Percentiles rank a stretch among this genome's conserved stretches.
Conservation (phyloP, 2,888 invertebrate genomes). For the Drosophila melanosoma region DNA sequence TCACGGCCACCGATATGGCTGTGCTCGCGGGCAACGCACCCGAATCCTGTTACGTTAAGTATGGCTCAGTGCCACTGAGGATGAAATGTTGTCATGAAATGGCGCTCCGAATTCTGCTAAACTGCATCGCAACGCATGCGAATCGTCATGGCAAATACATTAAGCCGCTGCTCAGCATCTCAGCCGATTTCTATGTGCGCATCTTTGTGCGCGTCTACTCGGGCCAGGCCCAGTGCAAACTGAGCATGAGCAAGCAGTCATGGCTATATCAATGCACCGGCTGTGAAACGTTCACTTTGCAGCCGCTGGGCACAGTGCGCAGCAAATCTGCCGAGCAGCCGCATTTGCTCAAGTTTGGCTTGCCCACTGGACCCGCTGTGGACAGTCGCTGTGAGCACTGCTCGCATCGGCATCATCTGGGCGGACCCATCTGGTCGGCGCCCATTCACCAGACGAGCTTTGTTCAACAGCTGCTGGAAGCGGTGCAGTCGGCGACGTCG, state of each 20-base stretch:
- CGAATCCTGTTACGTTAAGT: conserved; percentile 97
- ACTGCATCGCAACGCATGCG: conserved; percentile 95
- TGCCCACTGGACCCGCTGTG: conserved; percentile 90
- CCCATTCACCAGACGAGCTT: conserved; percentile 93
- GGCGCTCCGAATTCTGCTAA: conserved; percentile 96
- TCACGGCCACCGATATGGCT: conserved; percentile 99
- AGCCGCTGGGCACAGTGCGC: conserved; percentile 88
- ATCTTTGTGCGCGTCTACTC: conserved; percentile 94
- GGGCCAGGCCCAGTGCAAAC: conserved; percentile 94
- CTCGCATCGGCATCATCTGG: conserved; percentile 90
- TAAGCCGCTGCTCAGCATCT: conserved; percentile 94
- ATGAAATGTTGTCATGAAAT: conserved; percentile 97
- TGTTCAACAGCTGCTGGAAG: conserved; percentile 88
- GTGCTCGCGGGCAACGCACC: conserved; percentile 97
- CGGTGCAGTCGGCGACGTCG: conserved; percentile 83
- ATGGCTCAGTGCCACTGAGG: conserved; percentile 95
- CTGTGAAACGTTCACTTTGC: conserved; percentile 92
- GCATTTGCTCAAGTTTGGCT: conserved; percentile 87
- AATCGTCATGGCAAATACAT: conserved; percentile 97
- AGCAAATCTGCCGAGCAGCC: conserved; percentile 87
- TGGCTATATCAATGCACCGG: conserved; percentile 96
- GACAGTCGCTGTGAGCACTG: conserved; percentile 90
- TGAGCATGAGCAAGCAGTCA: conserved; percentile 93
- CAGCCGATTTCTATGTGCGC: conserved; percentile 98
- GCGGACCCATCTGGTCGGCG: conserved; percentile 97